A percentile compares a stretch with the other conserved stretches of the same genome.
These are phyloP conservation scores for Piscicola geometra DNA, from an alignment of 2,888 invertebrate species.

Conservation along the genomic window DNA sequence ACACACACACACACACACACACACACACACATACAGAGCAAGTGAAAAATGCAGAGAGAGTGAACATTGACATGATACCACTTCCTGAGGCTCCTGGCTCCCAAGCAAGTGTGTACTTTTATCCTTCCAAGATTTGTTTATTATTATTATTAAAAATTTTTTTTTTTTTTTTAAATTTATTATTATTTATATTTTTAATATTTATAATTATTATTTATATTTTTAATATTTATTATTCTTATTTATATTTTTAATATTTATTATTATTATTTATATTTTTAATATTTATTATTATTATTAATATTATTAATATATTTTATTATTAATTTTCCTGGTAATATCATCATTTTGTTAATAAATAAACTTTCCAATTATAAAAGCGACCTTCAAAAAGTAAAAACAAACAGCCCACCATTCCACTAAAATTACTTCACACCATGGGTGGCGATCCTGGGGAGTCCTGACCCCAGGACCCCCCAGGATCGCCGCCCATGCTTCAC, in stretches of 20 bases:
- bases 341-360: too few relatives aligned
- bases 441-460: too few relatives aligned
- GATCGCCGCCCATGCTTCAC: too few relatives aligned
- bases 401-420: too few relatives aligned
- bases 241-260: conserved; percentile 4
- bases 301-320: too few relatives aligned
- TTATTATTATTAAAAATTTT: neutral
- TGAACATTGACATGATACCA: conserved; percentile 89
- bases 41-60: conserved; percentile 88
- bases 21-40: conserved; percentile 61
- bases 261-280: neutral
- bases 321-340: too few relatives aligned
- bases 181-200: neutral
- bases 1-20: conserved; percentile 32
- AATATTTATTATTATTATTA: too few relatives aligned
- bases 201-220: neutral
- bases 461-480: too few relatives aligned
- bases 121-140: too few relatives aligned
- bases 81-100: conserved; percentile 62
- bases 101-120: conserved; percentile 33
- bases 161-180: neutral
- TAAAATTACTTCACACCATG: too few relatives aligned
- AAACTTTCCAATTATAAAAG: too few relatives aligned
- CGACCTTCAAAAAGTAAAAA: too few relatives aligned
- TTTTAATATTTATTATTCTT: neutral